Evolutionary conservation across 2,888 invertebrate species (phyloP).

Genomic region (Temnothorax unifasciatus): DNA sequence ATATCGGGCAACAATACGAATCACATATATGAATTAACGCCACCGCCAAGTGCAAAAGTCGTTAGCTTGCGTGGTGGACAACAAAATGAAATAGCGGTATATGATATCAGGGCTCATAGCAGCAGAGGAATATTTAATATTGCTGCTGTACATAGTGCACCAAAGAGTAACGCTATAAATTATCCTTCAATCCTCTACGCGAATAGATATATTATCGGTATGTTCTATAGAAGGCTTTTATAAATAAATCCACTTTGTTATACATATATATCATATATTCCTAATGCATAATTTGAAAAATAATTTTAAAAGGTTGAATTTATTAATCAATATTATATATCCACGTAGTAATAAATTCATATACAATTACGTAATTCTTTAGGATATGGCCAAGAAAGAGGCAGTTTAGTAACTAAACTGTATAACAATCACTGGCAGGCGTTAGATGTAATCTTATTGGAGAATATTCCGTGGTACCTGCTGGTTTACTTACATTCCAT

Average conservation of each 20-base stretch:
- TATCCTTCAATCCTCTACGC: conserved; percentile 91
- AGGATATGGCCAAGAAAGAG: conserved; percentile 97
- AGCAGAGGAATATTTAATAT: conserved; percentile 90
- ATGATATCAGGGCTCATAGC: conserved; percentile 88
- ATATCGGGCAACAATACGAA: conserved; percentile 89
- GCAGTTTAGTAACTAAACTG: conserved; percentile 95
- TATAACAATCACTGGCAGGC: conserved; percentile 93
- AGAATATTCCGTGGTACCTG: conserved; percentile 96
- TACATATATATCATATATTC: not conserved
- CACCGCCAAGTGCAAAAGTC: conserved; percentile 88
- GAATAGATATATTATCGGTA: conserved; percentile 91
- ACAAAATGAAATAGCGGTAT: conserved; percentile 90
- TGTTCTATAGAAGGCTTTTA: conserved; percentile 29
- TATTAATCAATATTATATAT: not conserved
- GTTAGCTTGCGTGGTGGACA: conserved; percentile 91
- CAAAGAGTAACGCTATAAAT: conserved; percentile 87
- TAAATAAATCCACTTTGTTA: not conserved
- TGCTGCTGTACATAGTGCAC: conserved; percentile 88
- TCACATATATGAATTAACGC: conserved; percentile 89
- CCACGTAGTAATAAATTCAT: not conserved
- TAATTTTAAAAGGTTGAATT: not conserved
- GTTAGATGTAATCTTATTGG: conserved; percentile 93
- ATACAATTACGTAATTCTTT: conserved; percentile 46
- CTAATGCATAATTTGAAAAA: not conserved
- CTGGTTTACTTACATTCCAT: conserved; percentile 96